Evolutionary conservation across 2,888 invertebrate species (phyloP).

Genomic region (Pandemis corylana): DNA sequence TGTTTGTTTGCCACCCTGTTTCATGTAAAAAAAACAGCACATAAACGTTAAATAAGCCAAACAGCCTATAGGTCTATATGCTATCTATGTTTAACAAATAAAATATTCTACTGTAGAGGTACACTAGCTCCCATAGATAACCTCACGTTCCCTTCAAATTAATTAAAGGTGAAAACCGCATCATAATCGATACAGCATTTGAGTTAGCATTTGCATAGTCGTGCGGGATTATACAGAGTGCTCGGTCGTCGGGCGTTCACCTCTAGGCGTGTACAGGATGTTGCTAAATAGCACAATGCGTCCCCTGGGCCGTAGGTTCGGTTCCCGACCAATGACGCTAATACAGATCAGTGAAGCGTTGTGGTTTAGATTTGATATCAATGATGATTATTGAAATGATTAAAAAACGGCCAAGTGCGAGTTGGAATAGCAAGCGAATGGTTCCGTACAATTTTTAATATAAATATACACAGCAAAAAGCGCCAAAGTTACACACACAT

Average conservation of each 20-base stretch:
- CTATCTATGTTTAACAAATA: too few relatives aligned
- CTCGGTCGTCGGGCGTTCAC: constrained; percentile 18
- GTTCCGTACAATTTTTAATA: too few relatives aligned
- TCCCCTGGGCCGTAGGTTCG: constrained; percentile 46
- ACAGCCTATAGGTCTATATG: too few relatives aligned
- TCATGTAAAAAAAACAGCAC: too few relatives aligned
- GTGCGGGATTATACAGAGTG: constrained; percentile 35
- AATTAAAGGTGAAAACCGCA: constrained; percentile 30
- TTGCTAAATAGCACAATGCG: constrained; percentile 50
- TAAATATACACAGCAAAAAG: too few relatives aligned
- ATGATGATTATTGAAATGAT: constrained; percentile 27
- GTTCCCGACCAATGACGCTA: constrained; percentile 40
- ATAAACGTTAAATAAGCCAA: too few relatives aligned
- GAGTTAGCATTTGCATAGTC: constrained; percentile 41
- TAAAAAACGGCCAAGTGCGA: neutral
- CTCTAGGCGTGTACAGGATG: constrained; percentile 44
- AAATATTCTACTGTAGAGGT: too few relatives aligned
- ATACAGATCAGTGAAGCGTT: constrained; percentile 30
- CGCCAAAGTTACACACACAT: too few relatives aligned
- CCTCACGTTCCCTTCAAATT: constrained; percentile 3
- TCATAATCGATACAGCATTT: constrained; percentile 38
- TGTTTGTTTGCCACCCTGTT: too few relatives aligned
- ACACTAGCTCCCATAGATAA: too few relatives aligned
- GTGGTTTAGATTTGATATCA: constrained; percentile 37
- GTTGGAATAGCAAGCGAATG: too few relatives aligned